Conservation (phyloP, 2,888 invertebrate genomes). For the Rhingia campestris region DNA sequence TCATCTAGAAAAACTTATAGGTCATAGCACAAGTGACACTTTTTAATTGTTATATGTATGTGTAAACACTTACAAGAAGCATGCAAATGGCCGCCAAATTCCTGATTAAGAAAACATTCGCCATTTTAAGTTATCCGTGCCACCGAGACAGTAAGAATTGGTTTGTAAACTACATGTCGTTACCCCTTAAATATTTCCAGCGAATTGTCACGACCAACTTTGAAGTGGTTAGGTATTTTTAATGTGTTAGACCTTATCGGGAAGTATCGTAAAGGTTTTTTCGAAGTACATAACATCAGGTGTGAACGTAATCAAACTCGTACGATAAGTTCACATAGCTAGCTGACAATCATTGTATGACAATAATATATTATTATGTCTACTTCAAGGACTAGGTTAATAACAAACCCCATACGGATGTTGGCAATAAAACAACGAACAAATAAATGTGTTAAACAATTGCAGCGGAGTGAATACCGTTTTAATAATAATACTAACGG, state of each 20-base stretch:
- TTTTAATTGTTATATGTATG: too few relatives aligned
- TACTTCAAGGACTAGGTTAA: not conserved
- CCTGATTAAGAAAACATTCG: not conserved
- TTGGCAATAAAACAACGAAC: not conserved
- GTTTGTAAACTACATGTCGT: not conserved
- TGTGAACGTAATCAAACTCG: not conserved
- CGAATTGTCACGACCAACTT: too few relatives aligned
- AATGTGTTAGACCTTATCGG: not conserved
- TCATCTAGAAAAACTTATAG: too few relatives aligned
- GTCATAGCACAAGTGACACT: too few relatives aligned
- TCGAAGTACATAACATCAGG: not conserved
- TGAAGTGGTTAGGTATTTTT: too few relatives aligned
- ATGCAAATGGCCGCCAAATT: too few relatives aligned
- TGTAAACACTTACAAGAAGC: too few relatives aligned
- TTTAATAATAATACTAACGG: too few relatives aligned
- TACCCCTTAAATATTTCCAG: conserved; percentile 12
- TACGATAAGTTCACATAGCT: not conserved
- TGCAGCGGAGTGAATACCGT: too few relatives aligned
- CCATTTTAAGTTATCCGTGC: not conserved
- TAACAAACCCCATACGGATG: not conserved
- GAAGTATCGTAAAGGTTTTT: not conserved
- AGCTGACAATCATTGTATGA: not conserved
- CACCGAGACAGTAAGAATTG: not conserved
- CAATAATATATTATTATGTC: not conserved
- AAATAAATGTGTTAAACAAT: not conserved